phyloP scores from a whole-genome alignment of 1,140 invertebrate species.

The Dermatophagoides farinae region DNA sequence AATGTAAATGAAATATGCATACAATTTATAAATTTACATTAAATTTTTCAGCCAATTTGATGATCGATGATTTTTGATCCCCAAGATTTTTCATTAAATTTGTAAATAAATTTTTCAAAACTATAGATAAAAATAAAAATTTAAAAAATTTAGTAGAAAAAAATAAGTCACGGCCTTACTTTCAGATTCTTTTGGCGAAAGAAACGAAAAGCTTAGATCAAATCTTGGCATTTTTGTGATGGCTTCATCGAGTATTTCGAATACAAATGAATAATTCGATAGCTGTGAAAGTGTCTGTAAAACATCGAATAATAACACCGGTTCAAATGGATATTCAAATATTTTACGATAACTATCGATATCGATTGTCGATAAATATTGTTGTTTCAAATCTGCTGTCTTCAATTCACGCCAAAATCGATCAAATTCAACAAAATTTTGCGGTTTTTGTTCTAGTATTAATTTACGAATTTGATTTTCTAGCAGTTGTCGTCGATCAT shows the following conservation, averaged over 20 bases:
- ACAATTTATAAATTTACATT: not conserved
- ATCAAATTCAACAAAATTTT: not conserved
- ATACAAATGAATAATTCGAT: not conserved
- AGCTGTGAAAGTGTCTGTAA: not conserved
- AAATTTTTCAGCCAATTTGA: not conserved
- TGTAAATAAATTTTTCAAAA: not conserved
- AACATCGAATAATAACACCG: not conserved
- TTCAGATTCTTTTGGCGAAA: not conserved
- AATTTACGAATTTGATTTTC: not conserved
- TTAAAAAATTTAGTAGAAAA: not conserved
- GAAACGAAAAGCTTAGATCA: not conserved
- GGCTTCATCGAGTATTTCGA: not conserved
- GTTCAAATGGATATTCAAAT: not conserved
- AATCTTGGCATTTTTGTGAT: constrained; percentile 2
- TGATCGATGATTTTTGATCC: not conserved
- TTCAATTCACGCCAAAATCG: not conserved
- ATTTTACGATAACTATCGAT: not conserved
- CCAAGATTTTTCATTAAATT: not conserved
- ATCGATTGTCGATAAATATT: not conserved
- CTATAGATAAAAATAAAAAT: not conserved
- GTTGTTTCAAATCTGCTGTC: not conserved
- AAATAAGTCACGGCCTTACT: not conserved
- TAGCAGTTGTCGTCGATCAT: no score
- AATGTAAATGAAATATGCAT: not conserved
- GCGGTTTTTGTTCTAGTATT: not conserved